Evolutionary conservation across 2,888 invertebrate species (phyloP), one percentile per base, ranked within the genome.

Genomic region (Drosophila kanekoi): DNA sequence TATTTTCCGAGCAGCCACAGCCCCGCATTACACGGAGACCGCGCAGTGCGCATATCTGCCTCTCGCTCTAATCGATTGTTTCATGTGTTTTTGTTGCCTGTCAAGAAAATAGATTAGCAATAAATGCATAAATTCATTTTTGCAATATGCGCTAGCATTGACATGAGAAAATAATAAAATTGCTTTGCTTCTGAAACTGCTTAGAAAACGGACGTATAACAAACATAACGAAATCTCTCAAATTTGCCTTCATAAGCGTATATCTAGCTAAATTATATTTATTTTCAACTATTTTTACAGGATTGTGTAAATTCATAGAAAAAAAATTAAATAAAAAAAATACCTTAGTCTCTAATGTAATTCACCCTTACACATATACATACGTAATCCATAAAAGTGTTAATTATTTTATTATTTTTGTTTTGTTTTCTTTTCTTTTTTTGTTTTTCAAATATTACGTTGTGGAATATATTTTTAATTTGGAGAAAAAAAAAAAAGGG

Each of bases 201-300:
- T n/a, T n/a, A 18, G 28, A 23, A 28, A 28, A 28, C 16, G 38
- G 16, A 51, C 37, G 37, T 35, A 56, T 28, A 43, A 38, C 14
- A 54, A 76, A 38, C 57, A 58, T 43, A 72, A 72, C 32, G 35
- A 61, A 58, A 52, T 51, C 37, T 44, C 8, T 37, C 1, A n/a
- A 66, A 54, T 49, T 78, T 73, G 74, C 79, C 74, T 78, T 67
- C 68, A 63, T 59, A 74, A 72, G 79, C 79, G 70, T 84, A 89
- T 79, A 81, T 81, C 89, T 89, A 84, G 88, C 87, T 89, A 89
- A 87, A 77, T 85, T 67, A 69, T 81, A 72, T 84, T 89, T 84
- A 89, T 87, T 85, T 89, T 77, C 77, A 87, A 89, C 89, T 84
- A 87, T 87, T 84, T 89, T 89, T 84, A 84, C 84, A 84, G 71